Percentiles rank a stretch among this genome's conserved stretches.
Evolutionary conservation across 2,797 vertebrate species (phyloP).

Genomic region (Poecilia gillii): DNA sequence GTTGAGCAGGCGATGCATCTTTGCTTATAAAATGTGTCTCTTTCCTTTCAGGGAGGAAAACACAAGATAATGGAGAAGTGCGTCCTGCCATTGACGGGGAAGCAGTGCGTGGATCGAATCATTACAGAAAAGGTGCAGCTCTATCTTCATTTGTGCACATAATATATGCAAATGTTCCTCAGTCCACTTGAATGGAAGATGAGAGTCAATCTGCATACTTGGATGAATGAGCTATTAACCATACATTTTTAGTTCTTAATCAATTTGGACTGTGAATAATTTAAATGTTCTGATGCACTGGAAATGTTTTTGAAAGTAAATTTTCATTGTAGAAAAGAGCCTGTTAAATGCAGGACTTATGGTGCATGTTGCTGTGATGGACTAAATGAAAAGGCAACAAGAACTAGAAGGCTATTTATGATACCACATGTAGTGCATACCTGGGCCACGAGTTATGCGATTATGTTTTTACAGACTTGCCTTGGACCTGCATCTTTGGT

Average conservation of each 20-base stretch:
- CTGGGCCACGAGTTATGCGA: not conserved
- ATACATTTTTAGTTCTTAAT: slow-evolving; percentile 20
- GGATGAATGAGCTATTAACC: slow-evolving; percentile 30
- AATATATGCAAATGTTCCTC: slow-evolving; percentile 9
- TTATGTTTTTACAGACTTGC: slow-evolving; percentile 1
- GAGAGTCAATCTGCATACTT: slow-evolving; percentile 16
- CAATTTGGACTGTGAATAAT: slow-evolving; percentile 1
- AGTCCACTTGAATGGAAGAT: slow-evolving; percentile 6
- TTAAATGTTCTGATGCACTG: not conserved
- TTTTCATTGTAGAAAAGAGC: slow-evolving; percentile 1
- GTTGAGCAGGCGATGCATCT: not conserved
- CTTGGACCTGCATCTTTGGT: not conserved
- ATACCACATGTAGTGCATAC: not conserved
- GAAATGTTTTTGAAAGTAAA: not conserved
- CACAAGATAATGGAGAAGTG: slow-evolving; percentile 97
- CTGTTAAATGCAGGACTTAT: not conserved
- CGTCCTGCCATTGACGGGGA: slow-evolving; percentile 92
- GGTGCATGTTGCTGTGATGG: not conserved
- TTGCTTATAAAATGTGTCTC: not conserved
- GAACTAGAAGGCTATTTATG: not conserved
- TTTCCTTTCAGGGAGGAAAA: slow-evolving; percentile 86
- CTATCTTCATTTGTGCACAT: slow-evolving; percentile 9
- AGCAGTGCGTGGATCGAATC: slow-evolving; percentile 95
- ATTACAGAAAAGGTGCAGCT: slow-evolving; percentile 95
- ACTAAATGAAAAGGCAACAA: not conserved